These are phyloP conservation scores for Cynodonichthys magdalenae DNA, from an alignment of 2,797 vertebrate species.

Conservation along the genomic window DNA sequence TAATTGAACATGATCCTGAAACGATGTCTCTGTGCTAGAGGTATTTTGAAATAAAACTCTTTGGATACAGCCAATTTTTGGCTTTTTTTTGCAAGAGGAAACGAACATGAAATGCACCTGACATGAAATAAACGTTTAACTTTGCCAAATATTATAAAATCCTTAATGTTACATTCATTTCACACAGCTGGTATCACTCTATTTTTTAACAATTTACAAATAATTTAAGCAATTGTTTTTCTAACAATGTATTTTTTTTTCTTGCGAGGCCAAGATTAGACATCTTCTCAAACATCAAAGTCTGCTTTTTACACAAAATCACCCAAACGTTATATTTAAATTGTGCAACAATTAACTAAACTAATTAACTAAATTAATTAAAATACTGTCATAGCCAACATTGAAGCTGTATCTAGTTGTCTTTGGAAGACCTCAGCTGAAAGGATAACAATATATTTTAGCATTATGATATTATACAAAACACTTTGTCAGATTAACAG, in stretches of 20 bases:
- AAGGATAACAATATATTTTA: slow-evolving; percentile 42
- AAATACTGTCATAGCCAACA: slow-evolving; percentile 9
- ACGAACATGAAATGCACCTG: no score
- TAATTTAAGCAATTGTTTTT: no score
- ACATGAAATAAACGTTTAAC: no score
- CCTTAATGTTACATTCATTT: no score
- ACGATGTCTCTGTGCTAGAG: slow-evolving; percentile 13
- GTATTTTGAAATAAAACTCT: no score
- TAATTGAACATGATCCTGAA: slow-evolving; percentile 49
- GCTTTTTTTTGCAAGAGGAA: no score
- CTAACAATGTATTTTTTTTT: neutral
- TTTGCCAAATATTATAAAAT: no score
- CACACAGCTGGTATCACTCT: no score
- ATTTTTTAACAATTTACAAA: no score
- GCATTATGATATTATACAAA: slow-evolving; percentile 42
- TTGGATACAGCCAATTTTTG: no score
- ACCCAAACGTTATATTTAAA: neutral
- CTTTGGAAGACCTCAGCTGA: slow-evolving; percentile 16
- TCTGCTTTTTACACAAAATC: neutral
- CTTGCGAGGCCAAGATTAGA: slow-evolving; percentile 32
- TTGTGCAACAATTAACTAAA: neutral
- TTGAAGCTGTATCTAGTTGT: slow-evolving; percentile 25
- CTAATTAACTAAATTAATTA: no score
- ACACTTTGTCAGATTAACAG: slow-evolving; percentile 54
- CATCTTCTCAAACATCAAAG: slow-evolving; percentile 27